These are phyloP conservation scores for Archips xylosteana DNA, from an alignment of 2,888 invertebrate species.

Conservation along the genomic window DNA sequence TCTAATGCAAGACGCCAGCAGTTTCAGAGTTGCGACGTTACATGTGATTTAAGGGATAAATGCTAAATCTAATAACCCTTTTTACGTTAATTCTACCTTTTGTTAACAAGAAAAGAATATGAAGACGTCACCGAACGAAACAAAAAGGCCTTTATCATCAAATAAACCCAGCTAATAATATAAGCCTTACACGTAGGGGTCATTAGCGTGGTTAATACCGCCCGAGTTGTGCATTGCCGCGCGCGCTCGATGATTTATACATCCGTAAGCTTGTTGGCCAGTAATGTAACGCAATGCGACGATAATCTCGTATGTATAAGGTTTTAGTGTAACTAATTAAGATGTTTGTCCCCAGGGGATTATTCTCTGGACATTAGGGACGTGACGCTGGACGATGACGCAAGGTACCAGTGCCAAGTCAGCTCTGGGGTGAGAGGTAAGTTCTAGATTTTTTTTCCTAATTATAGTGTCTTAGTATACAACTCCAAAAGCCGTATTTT, in stretches of 20 bases:
- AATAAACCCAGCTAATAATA: slow-evolving; percentile 15
- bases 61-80: too few species aligned
- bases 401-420: slow-evolving; percentile 97
- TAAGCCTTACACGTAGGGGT: slow-evolving; percentile 21
- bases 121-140: slow-evolving; percentile 17
- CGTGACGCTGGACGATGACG: slow-evolving; percentile 96
- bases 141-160: slow-evolving; percentile 30
- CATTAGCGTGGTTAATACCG: slow-evolving; percentile 8
- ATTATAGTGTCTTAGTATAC: too few species aligned
- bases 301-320: background rate
- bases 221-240: background rate
- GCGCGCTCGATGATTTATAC: background rate
- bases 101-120: background rate
- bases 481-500: too few species aligned
- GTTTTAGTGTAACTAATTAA: slow-evolving; percentile 17
- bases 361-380: slow-evolving; percentile 96
- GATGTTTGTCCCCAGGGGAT: slow-evolving; percentile 88
- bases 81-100: too few species aligned
- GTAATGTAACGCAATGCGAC: background rate
- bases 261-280: background rate
- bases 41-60: too few species aligned
- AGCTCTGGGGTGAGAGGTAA: slow-evolving; percentile 90
- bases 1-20: too few species aligned
- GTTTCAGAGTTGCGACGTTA: too few species aligned
- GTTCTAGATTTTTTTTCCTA: slow-evolving; percentile 9